A percentile compares a stretch with the other conserved stretches of the same genome.
Conservation (phyloP, 2,888 invertebrate species). For the Plagodis dolabraria region DNA sequence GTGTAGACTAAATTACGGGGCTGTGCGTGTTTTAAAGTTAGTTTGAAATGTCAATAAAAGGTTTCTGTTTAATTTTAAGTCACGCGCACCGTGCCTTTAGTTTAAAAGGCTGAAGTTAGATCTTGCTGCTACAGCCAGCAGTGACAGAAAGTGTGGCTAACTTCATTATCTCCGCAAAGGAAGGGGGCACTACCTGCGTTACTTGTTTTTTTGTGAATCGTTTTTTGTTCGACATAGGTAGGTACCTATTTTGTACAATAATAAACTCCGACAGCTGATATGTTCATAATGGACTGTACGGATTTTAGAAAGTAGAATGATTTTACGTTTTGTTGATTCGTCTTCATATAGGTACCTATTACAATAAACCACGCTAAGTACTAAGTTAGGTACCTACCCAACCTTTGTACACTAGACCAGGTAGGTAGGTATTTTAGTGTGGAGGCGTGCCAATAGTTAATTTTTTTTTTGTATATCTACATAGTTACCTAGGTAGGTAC, state of each 20-base stretch:
- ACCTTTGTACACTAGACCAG: too few species aligned
- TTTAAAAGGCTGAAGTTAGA: constrained; percentile 47
- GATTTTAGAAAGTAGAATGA: constrained; percentile 16
- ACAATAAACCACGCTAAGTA: neutral
- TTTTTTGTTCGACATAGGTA: constrained; percentile 40
- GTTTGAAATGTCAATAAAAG: constrained; percentile 63
- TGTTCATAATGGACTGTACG: constrained; percentile 16
- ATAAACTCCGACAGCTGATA: constrained; percentile 44
- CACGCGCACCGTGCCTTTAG: constrained; percentile 61
- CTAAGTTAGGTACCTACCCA: too few species aligned
- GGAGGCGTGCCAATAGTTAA: too few species aligned
- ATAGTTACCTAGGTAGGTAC: too few species aligned
- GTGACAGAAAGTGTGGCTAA: constrained; percentile 47
- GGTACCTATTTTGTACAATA: constrained; percentile 44
- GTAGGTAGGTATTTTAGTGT: too few species aligned
- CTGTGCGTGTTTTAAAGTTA: constrained; percentile 67
- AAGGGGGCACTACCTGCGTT: constrained; percentile 54
- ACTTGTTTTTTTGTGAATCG: constrained; percentile 41
- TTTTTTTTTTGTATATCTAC: too few species aligned
- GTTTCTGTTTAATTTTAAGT: constrained; percentile 69
- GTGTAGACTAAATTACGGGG: constrained; percentile 57
- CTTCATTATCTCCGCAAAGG: constrained; percentile 49
- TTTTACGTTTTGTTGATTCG: constrained; percentile 3
- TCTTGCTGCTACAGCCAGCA: constrained; percentile 35
- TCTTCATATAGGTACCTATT: neutral